Evolutionary conservation across 2,888 invertebrate species (phyloP), one percentile per base, ranked within the genome.

Genomic region (Malthinus flaveolus): DNA sequence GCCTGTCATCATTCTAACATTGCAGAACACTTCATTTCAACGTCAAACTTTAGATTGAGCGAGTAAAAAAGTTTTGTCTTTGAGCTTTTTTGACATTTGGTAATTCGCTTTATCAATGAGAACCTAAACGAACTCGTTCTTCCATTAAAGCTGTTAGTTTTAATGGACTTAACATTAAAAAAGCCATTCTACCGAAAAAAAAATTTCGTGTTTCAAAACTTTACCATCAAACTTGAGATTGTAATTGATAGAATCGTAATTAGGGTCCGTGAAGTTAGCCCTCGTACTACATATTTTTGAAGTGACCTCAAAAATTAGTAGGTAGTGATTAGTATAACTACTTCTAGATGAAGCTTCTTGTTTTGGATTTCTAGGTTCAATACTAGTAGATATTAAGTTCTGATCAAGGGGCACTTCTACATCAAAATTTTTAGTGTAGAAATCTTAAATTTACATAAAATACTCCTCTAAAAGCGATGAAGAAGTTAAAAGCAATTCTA

Each of bases 41-140:
- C 72, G 68, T 72, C 71, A 72, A 73, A 73, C 69, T 73, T 73
- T 70, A 70, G 71, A 72, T 71, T 70, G 69, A 71, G 67, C 66
- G 67, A 61, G 66, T 64, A 58, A 66, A 68, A 70, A 70, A 67
- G 66, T 69, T 70, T 62, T 66, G 66, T 65, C 65, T 64, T 61
- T 59, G 63, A 64, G 66, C 68, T 69, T 69, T 70, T 72, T 68
- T 68, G 66, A 67, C 68, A 63, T 68, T 66, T 67, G 66, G 66
- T 67, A 64, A 66, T 61, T 66, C 61, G 55, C 63, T 70, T 68
- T 67, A 68, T 69, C 66, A 67, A 61, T 64, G 64, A 64, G 66
- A 67, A 66, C 71, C 66, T 69, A 68, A 67, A 69, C 68, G 67
- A 64, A 63, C 66, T 59, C 68, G 67, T 67, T 66, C 66, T 68